Percentiles rank a stretch among this genome's conserved stretches.
These are phyloP conservation scores for Protonemura montana DNA, from an alignment of 2,888 invertebrate species.

Conservation along the genomic window DNA sequence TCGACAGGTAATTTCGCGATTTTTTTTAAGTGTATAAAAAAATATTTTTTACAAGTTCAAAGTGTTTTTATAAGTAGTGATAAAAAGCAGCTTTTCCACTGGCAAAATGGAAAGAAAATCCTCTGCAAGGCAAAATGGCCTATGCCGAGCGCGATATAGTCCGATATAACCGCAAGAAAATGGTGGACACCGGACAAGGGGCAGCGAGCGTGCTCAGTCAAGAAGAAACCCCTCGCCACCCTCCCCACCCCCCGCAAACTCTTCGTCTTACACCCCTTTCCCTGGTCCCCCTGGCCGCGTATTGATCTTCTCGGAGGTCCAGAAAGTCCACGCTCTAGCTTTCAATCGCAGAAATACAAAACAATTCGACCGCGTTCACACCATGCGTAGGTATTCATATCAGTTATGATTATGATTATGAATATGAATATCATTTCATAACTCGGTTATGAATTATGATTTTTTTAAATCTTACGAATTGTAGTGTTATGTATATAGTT, in stretches of 20 bases:
- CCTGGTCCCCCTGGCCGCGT: constrained; percentile 44
- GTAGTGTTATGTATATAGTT: too few species aligned
- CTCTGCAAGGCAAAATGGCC: neutral
- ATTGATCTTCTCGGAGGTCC: constrained; percentile 48
- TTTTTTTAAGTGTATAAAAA: too few species aligned
- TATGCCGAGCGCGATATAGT: neutral
- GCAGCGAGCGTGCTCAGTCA: constrained; percentile 49
- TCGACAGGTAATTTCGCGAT: too few species aligned
- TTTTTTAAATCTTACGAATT: neutral
- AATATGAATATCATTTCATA: neutral
- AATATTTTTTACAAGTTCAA: too few species aligned
- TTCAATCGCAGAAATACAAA: neutral
- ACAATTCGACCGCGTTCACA: neutral
- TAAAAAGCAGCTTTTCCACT: too few species aligned
- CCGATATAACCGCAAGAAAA: constrained; percentile 43
- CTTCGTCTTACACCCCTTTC: constrained; percentile 36
- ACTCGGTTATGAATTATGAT: neutral
- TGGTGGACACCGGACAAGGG: constrained; percentile 47
- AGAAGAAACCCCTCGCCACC: constrained; percentile 51
- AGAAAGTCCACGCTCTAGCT: constrained; percentile 52
- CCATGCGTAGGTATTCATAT: neutral
- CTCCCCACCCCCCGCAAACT: constrained; percentile 16
- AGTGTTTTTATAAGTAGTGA: too few species aligned
- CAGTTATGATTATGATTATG: neutral
- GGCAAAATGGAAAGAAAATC: neutral